These are phyloP conservation scores for Aphelinus certus DNA, from an alignment of 1,140 invertebrate genomes.

Conservation along the genomic window DNA sequence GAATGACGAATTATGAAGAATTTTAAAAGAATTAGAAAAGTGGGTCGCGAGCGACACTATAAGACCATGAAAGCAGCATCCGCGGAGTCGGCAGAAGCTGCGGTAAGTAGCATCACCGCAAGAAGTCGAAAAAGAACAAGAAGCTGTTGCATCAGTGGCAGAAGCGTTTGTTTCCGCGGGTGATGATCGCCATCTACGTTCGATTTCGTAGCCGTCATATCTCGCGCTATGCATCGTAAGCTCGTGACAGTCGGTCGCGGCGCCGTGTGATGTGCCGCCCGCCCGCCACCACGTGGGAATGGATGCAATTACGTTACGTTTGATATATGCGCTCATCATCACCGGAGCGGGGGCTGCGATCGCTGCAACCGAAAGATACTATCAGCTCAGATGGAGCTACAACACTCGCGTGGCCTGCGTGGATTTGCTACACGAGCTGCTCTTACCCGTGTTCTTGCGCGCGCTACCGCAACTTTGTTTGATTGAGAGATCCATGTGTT, in stretches of 20 bases:
- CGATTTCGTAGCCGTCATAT: no score
- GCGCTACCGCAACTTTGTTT: no score
- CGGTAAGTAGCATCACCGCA: background rate
- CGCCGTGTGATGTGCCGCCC: constrained; percentile 6
- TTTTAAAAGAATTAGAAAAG: constrained; percentile 16
- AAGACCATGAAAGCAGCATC: constrained; percentile 9
- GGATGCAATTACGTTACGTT: constrained; percentile 46
- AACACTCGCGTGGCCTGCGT: no score
- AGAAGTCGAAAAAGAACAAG: background rate
- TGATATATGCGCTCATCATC: constrained; percentile 30
- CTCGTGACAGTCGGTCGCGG: no score
- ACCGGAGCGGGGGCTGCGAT: background rate
- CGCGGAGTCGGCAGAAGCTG: background rate
- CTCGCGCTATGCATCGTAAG: no score
- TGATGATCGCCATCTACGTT: no score
- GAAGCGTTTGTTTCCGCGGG: constrained; percentile 8
- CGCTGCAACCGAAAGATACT: no score
- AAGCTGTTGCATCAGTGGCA: background rate
- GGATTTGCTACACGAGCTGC: no score
- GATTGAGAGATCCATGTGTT: no score
- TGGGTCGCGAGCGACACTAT: constrained; percentile 12
- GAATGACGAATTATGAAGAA: constrained; percentile 1
- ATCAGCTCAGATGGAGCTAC: no score
- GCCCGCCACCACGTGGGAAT: constrained; percentile 46
- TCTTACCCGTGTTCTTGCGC: no score